Percentiles rank a stretch among this genome's conserved stretches.
These are phyloP conservation scores for Pristiophorus japonicus DNA, from an alignment of 2,113 vertebrate species.

Conservation along the genomic window DNA sequence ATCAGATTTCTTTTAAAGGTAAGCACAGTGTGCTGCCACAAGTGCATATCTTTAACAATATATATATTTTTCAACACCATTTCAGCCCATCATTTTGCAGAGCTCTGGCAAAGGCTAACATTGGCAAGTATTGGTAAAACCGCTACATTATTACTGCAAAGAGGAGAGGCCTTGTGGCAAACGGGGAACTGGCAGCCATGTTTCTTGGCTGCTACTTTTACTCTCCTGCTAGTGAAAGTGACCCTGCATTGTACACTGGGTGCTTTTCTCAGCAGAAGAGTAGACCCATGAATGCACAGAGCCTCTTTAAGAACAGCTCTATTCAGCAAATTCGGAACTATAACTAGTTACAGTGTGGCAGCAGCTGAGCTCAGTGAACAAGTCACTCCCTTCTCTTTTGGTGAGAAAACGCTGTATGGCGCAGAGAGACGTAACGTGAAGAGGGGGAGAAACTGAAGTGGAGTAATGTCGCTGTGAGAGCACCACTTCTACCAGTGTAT, in stretches of 20 bases:
- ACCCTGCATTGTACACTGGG: background rate
- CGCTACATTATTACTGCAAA: background rate
- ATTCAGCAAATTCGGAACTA: slow-evolving; percentile 3
- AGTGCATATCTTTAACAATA: background rate
- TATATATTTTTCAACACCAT: background rate
- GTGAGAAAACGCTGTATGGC: background rate
- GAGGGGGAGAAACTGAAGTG: background rate
- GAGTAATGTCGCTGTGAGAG: background rate
- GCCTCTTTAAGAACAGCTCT: background rate
- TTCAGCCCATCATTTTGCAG: background rate
- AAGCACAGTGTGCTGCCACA: background rate
- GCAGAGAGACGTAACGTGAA: background rate
- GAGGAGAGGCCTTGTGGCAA: background rate
- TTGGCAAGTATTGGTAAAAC: background rate
- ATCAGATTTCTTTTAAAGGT: background rate
- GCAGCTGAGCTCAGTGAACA: background rate
- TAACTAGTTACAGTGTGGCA: background rate
- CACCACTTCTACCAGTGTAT: background rate
- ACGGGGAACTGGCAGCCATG: background rate
- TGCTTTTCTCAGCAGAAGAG: background rate
- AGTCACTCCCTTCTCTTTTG: background rate
- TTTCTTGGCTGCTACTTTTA: background rate
- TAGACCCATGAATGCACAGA: background rate
- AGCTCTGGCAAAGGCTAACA: background rate
- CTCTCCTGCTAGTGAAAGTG: background rate